Base-by-base conservation (phyloP, 2,888 invertebrate genomes). In the Hecatera dysodea region DNA sequence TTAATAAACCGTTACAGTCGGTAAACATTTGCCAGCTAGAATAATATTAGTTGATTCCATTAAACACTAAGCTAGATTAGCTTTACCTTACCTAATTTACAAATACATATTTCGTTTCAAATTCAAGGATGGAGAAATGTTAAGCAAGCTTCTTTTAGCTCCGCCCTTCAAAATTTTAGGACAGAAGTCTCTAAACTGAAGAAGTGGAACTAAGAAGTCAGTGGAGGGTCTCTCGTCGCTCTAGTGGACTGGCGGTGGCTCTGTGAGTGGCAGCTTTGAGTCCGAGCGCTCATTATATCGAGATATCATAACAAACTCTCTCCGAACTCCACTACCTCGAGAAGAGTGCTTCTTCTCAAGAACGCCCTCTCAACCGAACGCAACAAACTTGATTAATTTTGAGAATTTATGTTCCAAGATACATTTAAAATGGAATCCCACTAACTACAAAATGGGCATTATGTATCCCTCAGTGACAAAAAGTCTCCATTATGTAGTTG, bases 261-360 rank as follows among this genome's bases (percentile, higher is more conserved):
- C 66, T 39, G 36, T n/a, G 9, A 6, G 19, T 19, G 44, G 24
- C 0, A 15, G 36, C 36, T 15, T 27, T 8, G 36, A 36, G 36
- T 36, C 59, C 39, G 44, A 56, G 64, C 11, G 72, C 76, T 83
- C 81, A 71, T 75, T 78, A 78, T 36, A 65, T 62, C 79, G 57
- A 60, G 83, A 79, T 78, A 71, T 67, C 65, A 67, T 57, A 50
- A 55, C 72, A 65, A 77, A 63, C 72, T 67, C 78, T 75, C 75
- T 57, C 42, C n/a, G 9, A 33, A 42, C 46, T 53, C 33, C 29
- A 19, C 22, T 27, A 44, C 56, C n/a, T 52, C 50, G 44, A 77
- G 73, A 6, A 60, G n/a, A n/a, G n/a, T n/a, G n/a, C n/a, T 63
- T 48, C 57, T 50, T 52, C 46, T 61, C 46, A 33, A 53, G 33